Percentiles rank a stretch among this genome's conserved stretches.
These are phyloP conservation scores for Thalpophila matura DNA, from an alignment of 2,888 invertebrate species.

Conservation along the genomic window DNA sequence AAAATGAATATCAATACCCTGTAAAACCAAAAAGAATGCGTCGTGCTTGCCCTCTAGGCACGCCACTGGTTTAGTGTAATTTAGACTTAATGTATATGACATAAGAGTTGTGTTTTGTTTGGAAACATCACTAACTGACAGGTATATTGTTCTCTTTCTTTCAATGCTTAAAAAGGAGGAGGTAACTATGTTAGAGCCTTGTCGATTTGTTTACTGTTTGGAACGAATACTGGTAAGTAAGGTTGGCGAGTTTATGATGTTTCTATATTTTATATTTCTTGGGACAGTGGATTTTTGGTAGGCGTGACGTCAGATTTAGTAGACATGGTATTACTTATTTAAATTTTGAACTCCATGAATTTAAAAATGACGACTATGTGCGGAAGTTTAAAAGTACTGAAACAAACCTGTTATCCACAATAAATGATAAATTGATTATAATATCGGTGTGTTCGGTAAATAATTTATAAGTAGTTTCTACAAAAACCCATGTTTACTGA, in stretches of 20 bases:
- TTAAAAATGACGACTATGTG: no score
- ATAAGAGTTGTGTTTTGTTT: constrained; percentile 65
- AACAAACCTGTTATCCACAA: no score
- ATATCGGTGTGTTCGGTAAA: no score
- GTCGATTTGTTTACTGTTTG: constrained; percentile 79
- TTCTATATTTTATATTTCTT: constrained; percentile 70
- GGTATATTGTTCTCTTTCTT: constrained; percentile 87
- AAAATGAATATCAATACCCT: no score
- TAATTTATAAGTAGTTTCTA: no score
- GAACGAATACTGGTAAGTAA: constrained; percentile 83
- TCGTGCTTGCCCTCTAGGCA: no score
- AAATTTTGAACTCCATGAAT: no score
- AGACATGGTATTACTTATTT: neutral
- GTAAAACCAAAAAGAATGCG: no score
- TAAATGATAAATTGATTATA: no score
- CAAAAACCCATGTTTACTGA: neutral
- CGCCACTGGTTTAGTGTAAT: no score
- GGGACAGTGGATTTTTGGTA: constrained; percentile 53
- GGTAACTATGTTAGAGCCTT: constrained; percentile 86
- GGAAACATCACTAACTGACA: constrained; percentile 88
- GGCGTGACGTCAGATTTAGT: neutral
- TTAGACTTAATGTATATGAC: constrained; percentile 39
- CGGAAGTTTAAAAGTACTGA: no score
- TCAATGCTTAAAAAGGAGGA: constrained; percentile 88
- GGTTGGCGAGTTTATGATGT: constrained; percentile 80